Evolutionary conservation across 2,888 invertebrate species (phyloP).

Genomic region (Rhimphoctona megacephalus): DNA sequence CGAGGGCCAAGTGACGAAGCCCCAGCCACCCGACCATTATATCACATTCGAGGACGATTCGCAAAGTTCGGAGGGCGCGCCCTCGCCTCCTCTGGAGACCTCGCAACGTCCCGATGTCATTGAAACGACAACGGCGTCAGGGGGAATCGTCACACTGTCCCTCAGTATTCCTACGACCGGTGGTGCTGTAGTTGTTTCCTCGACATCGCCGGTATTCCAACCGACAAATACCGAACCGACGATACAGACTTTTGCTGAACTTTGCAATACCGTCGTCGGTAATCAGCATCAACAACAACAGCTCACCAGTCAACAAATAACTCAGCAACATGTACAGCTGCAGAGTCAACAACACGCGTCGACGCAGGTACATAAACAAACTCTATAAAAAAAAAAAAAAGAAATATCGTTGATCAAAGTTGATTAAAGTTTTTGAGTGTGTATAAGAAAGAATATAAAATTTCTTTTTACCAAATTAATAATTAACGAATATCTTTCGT

Average conservation of each 20-base stretch:
- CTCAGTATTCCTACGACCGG: slow-evolving; percentile 87
- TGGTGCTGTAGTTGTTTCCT: slow-evolving; percentile 86
- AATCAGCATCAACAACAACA: slow-evolving; percentile 78
- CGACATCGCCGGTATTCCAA: slow-evolving; percentile 85
- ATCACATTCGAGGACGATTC: slow-evolving; percentile 96
- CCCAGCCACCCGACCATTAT: slow-evolving; percentile 94
- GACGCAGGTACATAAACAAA: slow-evolving; percentile 76
- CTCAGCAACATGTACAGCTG: slow-evolving; percentile 66
- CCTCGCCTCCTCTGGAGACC: slow-evolving; percentile 84
- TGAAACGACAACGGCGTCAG: slow-evolving; percentile 88
- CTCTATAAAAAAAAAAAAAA: not conserved
- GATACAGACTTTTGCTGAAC: slow-evolving; percentile 86
- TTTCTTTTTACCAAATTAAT: no score
- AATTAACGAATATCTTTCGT: not conserved
- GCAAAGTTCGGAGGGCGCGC: slow-evolving; percentile 90
- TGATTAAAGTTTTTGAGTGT: no score
- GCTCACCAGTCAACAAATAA: slow-evolving; percentile 69
- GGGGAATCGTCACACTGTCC: slow-evolving; percentile 90
- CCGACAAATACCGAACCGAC: slow-evolving; percentile 75
- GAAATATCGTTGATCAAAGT: no score
- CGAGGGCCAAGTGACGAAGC: slow-evolving; percentile 94
- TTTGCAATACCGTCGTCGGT: slow-evolving; percentile 87
- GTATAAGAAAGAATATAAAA: no score
- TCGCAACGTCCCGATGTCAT: slow-evolving; percentile 86
- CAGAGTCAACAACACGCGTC: slow-evolving; percentile 76